Evolutionary conservation across 2,888 invertebrate genomes (phyloP).

Genomic region (Cryptophagus acutangulus): DNA sequence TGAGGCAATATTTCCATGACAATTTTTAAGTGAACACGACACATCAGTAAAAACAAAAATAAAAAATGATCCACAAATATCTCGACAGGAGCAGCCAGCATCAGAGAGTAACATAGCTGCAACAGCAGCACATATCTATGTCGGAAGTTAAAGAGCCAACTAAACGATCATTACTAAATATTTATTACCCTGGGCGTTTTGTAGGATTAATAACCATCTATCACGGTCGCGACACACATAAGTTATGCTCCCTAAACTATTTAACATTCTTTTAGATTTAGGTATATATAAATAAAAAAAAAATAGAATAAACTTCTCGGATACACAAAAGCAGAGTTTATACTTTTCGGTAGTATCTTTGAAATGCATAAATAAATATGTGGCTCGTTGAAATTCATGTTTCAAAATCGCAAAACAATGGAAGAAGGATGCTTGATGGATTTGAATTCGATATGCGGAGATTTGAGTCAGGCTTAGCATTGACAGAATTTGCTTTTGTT

Average conservation of each 20-base stretch:
- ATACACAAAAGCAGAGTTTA: too few relatives aligned
- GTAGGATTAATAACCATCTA: slow-evolving; percentile 45
- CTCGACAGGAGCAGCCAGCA: slow-evolving; percentile 29
- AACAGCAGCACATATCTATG: slow-evolving; percentile 39
- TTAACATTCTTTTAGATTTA: slow-evolving; percentile 45
- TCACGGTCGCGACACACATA: slow-evolving; percentile 39
- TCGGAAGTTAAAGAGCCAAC: slow-evolving; percentile 47
- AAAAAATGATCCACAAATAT: slow-evolving; percentile 43
- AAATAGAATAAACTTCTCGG: too few relatives aligned
- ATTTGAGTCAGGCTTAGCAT: slow-evolving; percentile 36
- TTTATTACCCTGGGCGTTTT: slow-evolving; percentile 45
- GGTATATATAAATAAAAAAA: too few relatives aligned
- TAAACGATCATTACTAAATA: slow-evolving; percentile 49
- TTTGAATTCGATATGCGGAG: slow-evolving; percentile 44
- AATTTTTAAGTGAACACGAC: slow-evolving; percentile 35
- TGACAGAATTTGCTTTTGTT: slow-evolving; percentile 45
- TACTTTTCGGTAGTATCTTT: too few relatives aligned
- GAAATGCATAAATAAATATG: too few relatives aligned
- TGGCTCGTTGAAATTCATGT: too few relatives aligned
- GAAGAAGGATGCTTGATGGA: slow-evolving; percentile 41
- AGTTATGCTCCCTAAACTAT: slow-evolving; percentile 33
- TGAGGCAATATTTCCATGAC: slow-evolving; percentile 34
- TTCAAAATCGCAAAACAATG: slow-evolving; percentile 32
- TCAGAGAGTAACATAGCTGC: slow-evolving; percentile 6
- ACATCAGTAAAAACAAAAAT: slow-evolving; percentile 21